Evolutionary conservation across 2,113 vertebrate species (phyloP).

Genomic region (Corydoras maculifer): DNA sequence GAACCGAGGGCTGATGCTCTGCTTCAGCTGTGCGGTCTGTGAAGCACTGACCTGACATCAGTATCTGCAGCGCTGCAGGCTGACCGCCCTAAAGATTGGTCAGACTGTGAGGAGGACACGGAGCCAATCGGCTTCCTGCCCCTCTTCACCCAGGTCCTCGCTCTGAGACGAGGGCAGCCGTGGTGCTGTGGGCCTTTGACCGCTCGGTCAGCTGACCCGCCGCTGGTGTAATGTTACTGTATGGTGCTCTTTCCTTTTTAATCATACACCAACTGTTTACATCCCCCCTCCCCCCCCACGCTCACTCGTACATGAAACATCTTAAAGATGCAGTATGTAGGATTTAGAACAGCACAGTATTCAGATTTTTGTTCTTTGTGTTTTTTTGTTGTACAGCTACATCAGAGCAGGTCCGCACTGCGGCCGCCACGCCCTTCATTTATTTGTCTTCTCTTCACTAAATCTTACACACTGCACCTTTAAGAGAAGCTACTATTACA

Average conservation of each 20-base stretch:
- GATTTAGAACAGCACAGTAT: no score
- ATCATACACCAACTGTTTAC: conserved; percentile 44
- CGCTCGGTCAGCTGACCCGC: conserved; percentile 54
- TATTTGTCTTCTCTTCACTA: no score
- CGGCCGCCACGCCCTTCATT: no score
- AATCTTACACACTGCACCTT: no score
- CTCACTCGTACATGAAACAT: neutral
- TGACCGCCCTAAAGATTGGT: no score
- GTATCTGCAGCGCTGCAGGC: neutral
- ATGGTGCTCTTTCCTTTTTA: conserved; percentile 64
- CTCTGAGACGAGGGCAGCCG: conserved; percentile 39
- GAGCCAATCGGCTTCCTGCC: conserved; percentile 49
- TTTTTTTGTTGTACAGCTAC: no score
- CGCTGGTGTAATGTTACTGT: conserved; percentile 62
- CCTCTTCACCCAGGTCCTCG: conserved; percentile 52
- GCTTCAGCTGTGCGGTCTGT: no score
- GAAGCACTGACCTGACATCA: conserved; percentile 24
- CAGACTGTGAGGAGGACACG: conserved; percentile 10
- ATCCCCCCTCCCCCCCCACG: conserved; percentile 43
- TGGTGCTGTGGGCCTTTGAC: conserved; percentile 63
- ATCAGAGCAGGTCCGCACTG: no score
- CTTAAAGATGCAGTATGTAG: no score
- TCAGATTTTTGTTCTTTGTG: no score
- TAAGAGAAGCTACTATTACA: neutral
- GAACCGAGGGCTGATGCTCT: neutral